These are phyloP conservation scores for Rhodophaea formosa DNA, from an alignment of 2,888 invertebrate species.

Conservation along the genomic window DNA sequence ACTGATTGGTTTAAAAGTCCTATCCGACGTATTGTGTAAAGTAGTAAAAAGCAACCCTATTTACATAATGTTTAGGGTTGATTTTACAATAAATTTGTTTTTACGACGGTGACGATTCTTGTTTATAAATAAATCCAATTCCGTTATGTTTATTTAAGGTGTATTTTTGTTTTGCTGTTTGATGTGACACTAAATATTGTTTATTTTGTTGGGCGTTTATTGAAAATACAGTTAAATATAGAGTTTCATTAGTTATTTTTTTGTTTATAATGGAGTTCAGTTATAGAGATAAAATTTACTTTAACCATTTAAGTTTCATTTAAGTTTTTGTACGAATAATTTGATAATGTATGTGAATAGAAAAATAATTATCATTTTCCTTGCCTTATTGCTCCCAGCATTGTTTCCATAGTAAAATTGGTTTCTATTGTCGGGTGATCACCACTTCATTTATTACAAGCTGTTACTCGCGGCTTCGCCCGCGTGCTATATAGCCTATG, in stretches of 20 bases:
- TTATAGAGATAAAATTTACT: background rate
- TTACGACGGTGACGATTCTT: slow-evolving; percentile 7
- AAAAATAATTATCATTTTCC: too few relatives aligned
- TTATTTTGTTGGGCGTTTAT: slow-evolving; percentile 42
- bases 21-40: background rate
- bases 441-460: too few relatives aligned
- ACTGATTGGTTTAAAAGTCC: background rate
- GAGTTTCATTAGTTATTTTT: background rate
- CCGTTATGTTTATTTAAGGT: slow-evolving; percentile 39
- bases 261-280: background rate
- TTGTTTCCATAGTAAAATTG: too few relatives aligned
- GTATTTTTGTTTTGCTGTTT: slow-evolving; percentile 47
- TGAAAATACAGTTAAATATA: slow-evolving; percentile 30
- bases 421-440: too few relatives aligned
- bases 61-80: slow-evolving; percentile 2
- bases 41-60: background rate
- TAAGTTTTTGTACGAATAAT: too few relatives aligned
- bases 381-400: too few relatives aligned
- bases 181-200: slow-evolving; percentile 51
- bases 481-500: too few relatives aligned
- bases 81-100: slow-evolving; percentile 13
- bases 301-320: too few relatives aligned
- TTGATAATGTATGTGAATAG: background rate
- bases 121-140: slow-evolving; percentile 36
- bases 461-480: too few relatives aligned